A percentile compares a stretch with the other conserved stretches of the same genome.
These are phyloP conservation scores for Catonia carolina DNA, from an alignment of 2,888 invertebrate species.

Conservation along the genomic window DNA sequence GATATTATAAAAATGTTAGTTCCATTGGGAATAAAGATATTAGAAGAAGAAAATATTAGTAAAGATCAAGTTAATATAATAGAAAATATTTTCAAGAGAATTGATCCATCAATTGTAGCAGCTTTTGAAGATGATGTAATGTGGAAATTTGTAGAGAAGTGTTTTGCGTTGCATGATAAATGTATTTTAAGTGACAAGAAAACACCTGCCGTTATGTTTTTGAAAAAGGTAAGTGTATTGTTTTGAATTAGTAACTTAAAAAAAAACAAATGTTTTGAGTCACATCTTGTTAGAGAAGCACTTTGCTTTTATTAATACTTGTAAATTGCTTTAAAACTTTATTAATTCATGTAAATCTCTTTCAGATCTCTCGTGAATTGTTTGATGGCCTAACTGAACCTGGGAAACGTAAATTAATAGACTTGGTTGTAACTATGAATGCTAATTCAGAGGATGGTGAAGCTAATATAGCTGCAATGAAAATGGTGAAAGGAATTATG, in stretches of 20 bases:
- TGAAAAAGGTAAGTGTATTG: conserved; percentile 45
- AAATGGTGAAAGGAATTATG: conserved; percentile 58
- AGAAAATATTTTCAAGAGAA: conserved; percentile 46
- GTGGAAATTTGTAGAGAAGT: conserved; percentile 29
- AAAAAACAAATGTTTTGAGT: too few relatives aligned
- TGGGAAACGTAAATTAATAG: conserved; percentile 30
- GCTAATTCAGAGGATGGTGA: conserved; percentile 50
- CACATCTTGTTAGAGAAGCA: too few relatives aligned
- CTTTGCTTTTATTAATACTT: too few relatives aligned
- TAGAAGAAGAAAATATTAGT: conserved; percentile 10
- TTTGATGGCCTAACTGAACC: conserved; percentile 30
- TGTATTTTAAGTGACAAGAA: neutral
- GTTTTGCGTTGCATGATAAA: conserved; percentile 15
- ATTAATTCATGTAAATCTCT: too few relatives aligned
- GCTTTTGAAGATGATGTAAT: conserved; percentile 24
- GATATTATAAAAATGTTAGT: conserved; percentile 28
- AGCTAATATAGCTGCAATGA: conserved; percentile 54
- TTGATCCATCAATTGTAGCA: conserved; percentile 46
- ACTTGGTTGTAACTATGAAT: conserved; percentile 29
- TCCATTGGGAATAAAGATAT: conserved; percentile 28
- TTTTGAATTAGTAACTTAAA: too few relatives aligned
- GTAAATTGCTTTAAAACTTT: too few relatives aligned
- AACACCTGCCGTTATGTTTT: conserved; percentile 44
- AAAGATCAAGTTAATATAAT: conserved; percentile 18
- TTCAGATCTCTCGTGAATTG: conserved; percentile 33